Conservation (phyloP, 2,888 invertebrate genomes). For the Balanococcus diminutus region DNA sequence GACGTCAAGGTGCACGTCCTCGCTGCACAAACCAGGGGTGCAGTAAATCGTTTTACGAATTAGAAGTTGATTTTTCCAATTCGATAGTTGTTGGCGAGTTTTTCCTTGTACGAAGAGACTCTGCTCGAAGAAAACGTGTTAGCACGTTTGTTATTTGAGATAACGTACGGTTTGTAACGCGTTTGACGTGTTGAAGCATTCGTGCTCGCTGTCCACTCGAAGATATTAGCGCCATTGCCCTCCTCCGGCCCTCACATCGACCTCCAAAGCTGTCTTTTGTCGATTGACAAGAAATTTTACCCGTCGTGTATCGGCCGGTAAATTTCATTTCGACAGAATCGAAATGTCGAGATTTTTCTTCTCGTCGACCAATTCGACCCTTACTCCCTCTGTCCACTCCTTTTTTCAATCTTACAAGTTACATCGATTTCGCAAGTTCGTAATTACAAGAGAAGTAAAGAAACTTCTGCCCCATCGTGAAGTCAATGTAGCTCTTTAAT, state of each 20-base stretch:
- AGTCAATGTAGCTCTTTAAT: no score
- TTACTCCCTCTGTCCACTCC: no score
- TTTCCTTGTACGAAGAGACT: background rate
- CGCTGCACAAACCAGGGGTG: background rate
- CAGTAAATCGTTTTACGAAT: constrained; percentile 18
- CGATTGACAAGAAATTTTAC: constrained; percentile 8
- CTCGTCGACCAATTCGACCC: background rate
- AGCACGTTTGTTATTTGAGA: constrained; percentile 52
- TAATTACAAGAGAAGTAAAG: no score
- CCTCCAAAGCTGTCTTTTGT: background rate
- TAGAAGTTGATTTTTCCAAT: constrained; percentile 18
- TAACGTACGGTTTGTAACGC: constrained; percentile 44
- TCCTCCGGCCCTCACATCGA: background rate
- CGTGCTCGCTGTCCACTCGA: constrained; percentile 50
- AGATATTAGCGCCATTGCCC: background rate
- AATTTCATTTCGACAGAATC: background rate
- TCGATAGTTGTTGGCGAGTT: constrained; percentile 10
- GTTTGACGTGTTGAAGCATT: constrained; percentile 51
- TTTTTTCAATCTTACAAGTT: no score
- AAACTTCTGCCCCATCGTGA: no score
- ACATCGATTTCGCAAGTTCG: no score
- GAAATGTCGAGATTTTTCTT: background rate
- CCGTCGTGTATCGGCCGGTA: background rate
- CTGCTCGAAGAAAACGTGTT: no score
- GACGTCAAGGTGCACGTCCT: no score